Evolutionary conservation across 2,113 vertebrate genomes (phyloP), one percentile per base, ranked within the genome.

Genomic region (Sinosuthora webbiana): DNA sequence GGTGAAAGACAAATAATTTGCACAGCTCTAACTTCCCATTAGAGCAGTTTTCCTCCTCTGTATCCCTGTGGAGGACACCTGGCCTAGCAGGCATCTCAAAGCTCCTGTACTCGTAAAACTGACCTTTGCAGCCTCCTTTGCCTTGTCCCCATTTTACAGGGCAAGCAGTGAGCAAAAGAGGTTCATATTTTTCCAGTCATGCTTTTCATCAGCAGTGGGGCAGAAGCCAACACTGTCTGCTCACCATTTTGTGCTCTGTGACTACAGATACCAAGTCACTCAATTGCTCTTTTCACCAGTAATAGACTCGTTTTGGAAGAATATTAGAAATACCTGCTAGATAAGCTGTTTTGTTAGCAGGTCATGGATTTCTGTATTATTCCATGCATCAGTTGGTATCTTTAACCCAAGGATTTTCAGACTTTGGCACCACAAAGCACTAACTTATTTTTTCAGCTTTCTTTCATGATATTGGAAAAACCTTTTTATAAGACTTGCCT

Each of bases 391-490:
- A 74, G 33, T 4, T 73, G 33, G 35, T 44, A 52, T 70, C 39
- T 91, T 85, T 94, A 78, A 80, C 39, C 14, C 47, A 63, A 93
- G 35, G 63, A 71, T 71, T 95, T 91, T 86, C 68, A 90, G 75
- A 37, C 59, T 94, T 91, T 86, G 64, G 68, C 63, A 86, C 60
- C 50, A 68, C 44, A 81, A 81, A 82, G 11, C 23, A 82, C 11
- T 60, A 87, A 83, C 65, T 89, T 86, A n/a, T 75, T 82, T 92
- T 94, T 92, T 84, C 74, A 90, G 71, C 13, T 21, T 88, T 60
- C 91, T 90, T 95, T 87, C 19, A 59, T 30, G n/a, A 82, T 83
- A 84, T 81, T 92, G 76, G 75, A 90, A 90, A 92, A 90, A 10
- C 11, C 62, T 93, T 89, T 94, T 83, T 78, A 67, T 79, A 77